These are phyloP conservation scores for Scomber scombrus DNA, from an alignment of 2,113 vertebrate genomes.

Conservation along the genomic window DNA sequence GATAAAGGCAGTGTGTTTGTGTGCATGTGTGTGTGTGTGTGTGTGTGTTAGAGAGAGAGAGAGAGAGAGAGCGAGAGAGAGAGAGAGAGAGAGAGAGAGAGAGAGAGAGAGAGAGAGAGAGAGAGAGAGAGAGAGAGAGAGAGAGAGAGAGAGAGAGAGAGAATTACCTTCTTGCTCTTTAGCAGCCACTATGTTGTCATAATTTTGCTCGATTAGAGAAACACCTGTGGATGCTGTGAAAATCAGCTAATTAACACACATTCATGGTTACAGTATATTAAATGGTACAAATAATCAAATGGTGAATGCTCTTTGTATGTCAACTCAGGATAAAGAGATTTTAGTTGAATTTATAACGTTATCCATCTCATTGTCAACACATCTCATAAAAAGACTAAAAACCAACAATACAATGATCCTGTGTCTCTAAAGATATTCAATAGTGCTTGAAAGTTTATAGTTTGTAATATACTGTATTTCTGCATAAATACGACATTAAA, in stretches of 20 bases:
- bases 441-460: too few relatives aligned
- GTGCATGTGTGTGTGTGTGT: background rate
- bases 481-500: too few relatives aligned
- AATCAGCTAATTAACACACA: background rate
- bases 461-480: too few relatives aligned
- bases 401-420: too few relatives aligned
- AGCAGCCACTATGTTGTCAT: constrained; percentile 13
- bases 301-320: background rate
- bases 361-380: too few relatives aligned
- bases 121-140: too few relatives aligned
- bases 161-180: constrained; percentile 32
- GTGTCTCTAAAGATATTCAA: too few relatives aligned
- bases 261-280: background rate
- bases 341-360: too few relatives aligned
- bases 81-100: too few relatives aligned
- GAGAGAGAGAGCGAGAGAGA: too few relatives aligned
- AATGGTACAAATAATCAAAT: background rate
- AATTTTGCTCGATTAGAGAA: background rate
- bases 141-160: background rate
- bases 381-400: too few relatives aligned
- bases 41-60: background rate
- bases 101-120: too few relatives aligned
- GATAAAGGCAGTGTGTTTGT: background rate
- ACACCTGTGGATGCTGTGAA: constrained; percentile 14
- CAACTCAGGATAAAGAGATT: background rate